These are phyloP conservation scores for Drosophila pandora DNA, from an alignment of 1,140 invertebrate species.

Conservation along the genomic window DNA sequence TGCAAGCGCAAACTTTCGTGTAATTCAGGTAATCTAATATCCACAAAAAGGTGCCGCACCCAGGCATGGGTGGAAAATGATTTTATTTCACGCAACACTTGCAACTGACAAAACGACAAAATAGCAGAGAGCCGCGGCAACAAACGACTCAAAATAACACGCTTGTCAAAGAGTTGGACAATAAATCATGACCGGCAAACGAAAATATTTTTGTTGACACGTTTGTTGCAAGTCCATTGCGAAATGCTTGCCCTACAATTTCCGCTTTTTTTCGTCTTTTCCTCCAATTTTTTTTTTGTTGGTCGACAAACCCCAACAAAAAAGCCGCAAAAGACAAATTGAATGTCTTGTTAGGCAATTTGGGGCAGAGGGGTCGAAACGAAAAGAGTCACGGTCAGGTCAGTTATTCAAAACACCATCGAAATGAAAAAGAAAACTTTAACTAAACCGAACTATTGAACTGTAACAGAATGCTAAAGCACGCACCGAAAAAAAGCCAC, in stretches of 20 bases:
- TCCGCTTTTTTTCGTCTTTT: slow-evolving; percentile 10
- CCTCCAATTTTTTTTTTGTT: not conserved
- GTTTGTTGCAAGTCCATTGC: slow-evolving; percentile 42
- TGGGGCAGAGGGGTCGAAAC: slow-evolving; percentile 10
- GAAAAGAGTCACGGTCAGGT: slow-evolving; percentile 42
- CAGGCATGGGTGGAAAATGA: slow-evolving; percentile 36
- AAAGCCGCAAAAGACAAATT: slow-evolving; percentile 45
- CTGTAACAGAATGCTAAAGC: slow-evolving; percentile 35
- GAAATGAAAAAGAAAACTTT: slow-evolving; percentile 21
- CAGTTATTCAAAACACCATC: slow-evolving; percentile 24
- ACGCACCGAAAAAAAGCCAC: slow-evolving; percentile 3
- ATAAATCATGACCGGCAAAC: slow-evolving; percentile 70
- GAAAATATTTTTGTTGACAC: slow-evolving; percentile 44
- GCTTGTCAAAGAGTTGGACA: slow-evolving; percentile 61
- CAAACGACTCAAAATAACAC: slow-evolving; percentile 60
- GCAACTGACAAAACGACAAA: slow-evolving; percentile 55
- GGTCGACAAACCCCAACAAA: slow-evolving; percentile 5
- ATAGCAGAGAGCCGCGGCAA: slow-evolving; percentile 13
- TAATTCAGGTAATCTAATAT: slow-evolving; percentile 54
- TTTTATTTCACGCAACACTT: slow-evolving; percentile 58
- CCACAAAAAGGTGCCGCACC: slow-evolving; percentile 4
- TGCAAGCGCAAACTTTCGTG: slow-evolving; percentile 8
- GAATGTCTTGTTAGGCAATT: slow-evolving; percentile 35
- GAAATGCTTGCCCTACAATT: slow-evolving; percentile 50
- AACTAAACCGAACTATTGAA: slow-evolving; percentile 54